Base-by-base conservation (phyloP, 1,140 invertebrate species). In the Metaphire vulgaris region DNA sequence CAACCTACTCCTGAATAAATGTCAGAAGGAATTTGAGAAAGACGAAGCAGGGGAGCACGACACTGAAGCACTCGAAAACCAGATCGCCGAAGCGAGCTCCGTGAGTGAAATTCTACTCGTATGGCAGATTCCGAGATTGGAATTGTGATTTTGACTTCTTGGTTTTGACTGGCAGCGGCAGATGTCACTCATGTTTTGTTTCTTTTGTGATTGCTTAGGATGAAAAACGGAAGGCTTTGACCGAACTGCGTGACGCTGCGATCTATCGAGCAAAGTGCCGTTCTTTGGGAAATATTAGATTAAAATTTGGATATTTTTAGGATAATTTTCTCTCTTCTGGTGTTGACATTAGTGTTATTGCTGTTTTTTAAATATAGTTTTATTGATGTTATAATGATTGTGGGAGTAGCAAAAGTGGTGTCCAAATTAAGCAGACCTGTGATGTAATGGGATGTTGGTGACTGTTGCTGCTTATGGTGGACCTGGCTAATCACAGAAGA, bases 1-100 rank as follows among this genome's bases (percentile, higher is more conserved):
- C 31, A 92, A 91, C 78, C 85, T 95, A 14, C 89, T 97, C 74
- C 88, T 97, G 56, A 91, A 88, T 64, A 90, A 90, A 82, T 97
- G 94, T 87, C 94, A 97, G 85, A 87, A 88, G 33, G 92, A 95
- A 84, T 97, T 97, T 87, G 91, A 94, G 81, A 92, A 91, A 79
- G 91, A 92, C 80, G 90, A 87, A 77, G 81, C 86, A 6, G 88
- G 90, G 41, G 90, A 92, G 81, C 86, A 78, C 56, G 79, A 80
- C 21, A 79, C 83, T 26, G 79, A 81, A 30, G 76, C 77, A 1
- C 78, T 76, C 28, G 66, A 76, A 30, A 81, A 81, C 67, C 80
- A 81, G 67, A 78, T 84, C 21, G 81, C 83, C 28, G 77, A 80
- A 34, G 81, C 82, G 66, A 72, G 79, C 21, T 30, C 65, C 0